Evolutionary conservation across 2,888 invertebrate genomes (phyloP).

Genomic region (Nomada fabriciana): DNA sequence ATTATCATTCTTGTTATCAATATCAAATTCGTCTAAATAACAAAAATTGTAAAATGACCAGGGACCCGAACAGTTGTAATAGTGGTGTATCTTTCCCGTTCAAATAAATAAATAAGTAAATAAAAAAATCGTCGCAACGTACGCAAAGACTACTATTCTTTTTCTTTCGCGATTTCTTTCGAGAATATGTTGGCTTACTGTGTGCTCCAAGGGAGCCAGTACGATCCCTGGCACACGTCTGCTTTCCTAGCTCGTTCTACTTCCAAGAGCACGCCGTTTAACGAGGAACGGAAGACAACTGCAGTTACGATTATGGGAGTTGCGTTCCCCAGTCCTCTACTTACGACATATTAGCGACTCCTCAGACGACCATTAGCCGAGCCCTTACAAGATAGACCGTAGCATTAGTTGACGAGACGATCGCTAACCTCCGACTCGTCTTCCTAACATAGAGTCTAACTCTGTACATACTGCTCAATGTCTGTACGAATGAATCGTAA

Average conservation of each 20-base stretch:
- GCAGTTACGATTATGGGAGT: conserved; percentile 74
- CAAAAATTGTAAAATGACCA: no score
- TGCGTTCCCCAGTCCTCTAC: conserved; percentile 50
- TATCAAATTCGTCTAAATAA: no score
- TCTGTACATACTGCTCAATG: not conserved
- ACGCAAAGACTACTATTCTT: not conserved
- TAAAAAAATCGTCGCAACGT: no score
- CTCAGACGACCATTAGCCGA: conserved; percentile 68
- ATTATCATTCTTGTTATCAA: no score
- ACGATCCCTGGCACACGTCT: not conserved
- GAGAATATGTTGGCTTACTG: no score
- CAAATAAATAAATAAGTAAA: no score
- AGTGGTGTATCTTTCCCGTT: no score
- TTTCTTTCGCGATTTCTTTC: not conserved
- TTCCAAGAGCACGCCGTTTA: conserved; percentile 14
- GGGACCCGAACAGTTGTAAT: no score
- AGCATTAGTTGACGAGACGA: conserved; percentile 68
- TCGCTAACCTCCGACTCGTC: conserved; percentile 59
- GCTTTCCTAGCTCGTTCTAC: not conserved
- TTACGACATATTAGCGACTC: conserved; percentile 75
- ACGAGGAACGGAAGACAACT: conserved; percentile 54
- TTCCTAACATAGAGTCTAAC: not conserved
- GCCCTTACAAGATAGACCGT: conserved; percentile 70
- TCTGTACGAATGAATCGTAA: conserved; percentile 15
- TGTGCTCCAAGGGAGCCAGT: not conserved